Percentiles rank a stretch among this genome's conserved stretches.
phyloP scores from a whole-genome alignment of 2,113 vertebrate species.

The Rynchops niger region DNA sequence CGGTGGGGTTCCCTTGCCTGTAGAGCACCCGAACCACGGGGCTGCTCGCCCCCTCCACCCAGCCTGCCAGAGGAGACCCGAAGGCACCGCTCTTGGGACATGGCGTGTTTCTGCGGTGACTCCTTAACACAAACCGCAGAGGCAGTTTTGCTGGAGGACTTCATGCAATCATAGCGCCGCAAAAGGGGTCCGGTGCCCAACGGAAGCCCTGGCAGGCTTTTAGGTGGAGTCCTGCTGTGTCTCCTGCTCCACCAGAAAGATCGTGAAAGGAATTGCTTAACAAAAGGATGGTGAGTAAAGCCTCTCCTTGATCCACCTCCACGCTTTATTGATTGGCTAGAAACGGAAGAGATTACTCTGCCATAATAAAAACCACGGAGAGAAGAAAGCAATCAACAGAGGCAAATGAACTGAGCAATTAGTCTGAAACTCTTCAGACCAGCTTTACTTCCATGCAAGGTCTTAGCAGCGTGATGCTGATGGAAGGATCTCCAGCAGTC shows the following conservation, averaged over 20 bases:
- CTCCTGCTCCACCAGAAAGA: background rate
- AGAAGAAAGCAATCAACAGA: background rate
- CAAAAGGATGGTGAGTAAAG: background rate
- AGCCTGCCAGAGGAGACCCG: background rate
- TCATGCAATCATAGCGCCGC: accelerated
- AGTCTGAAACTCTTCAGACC: background rate
- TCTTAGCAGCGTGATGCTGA: background rate
- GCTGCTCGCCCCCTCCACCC: background rate
- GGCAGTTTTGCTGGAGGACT: background rate
- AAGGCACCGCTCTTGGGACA: background rate
- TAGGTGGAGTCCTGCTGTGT: background rate
- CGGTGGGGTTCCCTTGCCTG: background rate
- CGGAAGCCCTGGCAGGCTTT: background rate
- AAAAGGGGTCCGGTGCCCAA: background rate
- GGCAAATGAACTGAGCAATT: background rate
- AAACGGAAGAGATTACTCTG: background rate
- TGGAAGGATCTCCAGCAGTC: background rate
- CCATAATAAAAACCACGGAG: background rate
- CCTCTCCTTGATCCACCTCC: background rate
- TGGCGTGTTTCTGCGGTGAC: background rate
- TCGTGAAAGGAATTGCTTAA: background rate
- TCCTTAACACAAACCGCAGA: background rate
- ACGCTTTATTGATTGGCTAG: background rate
- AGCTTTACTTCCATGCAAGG: background rate
- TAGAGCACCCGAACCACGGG: background rate